Evolutionary conservation across 2,888 invertebrate genomes (phyloP).

Genomic region (Leptopilina drosophilae): DNA sequence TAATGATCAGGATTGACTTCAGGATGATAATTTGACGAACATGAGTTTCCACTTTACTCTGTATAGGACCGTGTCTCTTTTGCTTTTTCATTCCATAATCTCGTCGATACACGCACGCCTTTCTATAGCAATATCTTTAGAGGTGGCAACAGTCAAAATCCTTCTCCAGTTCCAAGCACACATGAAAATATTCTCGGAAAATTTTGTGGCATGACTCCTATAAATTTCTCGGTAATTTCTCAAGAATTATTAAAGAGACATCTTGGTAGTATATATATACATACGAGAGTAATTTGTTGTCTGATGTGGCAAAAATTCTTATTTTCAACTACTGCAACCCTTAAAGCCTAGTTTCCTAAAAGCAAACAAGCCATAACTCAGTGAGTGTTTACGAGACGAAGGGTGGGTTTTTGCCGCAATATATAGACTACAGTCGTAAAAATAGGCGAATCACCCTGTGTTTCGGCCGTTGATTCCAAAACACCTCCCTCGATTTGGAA

Average conservation of each 20-base stretch:
- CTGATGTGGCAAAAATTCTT: constrained; percentile 24
- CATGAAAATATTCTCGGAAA: no score
- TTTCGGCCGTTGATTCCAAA: constrained; percentile 65
- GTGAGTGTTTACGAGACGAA: constrained; percentile 73
- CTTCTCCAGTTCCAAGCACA: not conserved
- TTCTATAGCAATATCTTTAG: not conserved
- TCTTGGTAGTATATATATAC: no score
- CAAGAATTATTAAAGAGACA: not conserved
- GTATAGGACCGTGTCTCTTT: constrained; percentile 27
- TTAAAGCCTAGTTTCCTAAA: constrained; percentile 68
- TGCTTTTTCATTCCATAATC: constrained; percentile 1
- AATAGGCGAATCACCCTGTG: constrained; percentile 69
- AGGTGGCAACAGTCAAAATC: not conserved
- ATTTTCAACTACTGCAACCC: constrained; percentile 48
- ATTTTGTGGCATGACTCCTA: no score
- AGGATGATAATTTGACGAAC: constrained; percentile 76
- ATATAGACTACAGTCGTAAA: constrained; percentile 67
- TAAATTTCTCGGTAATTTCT: not conserved
- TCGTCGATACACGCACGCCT: not conserved
- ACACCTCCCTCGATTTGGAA: constrained; percentile 59
- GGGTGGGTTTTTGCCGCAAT: constrained; percentile 40
- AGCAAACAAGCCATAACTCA: constrained; percentile 75
- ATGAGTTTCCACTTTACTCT: constrained; percentile 76
- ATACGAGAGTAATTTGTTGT: constrained; percentile 23
- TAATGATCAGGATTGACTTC: constrained; percentile 75